phyloP scores from a whole-genome alignment of 2,113 vertebrate species.

The Sinocyclocheilus rhinocerous region DNA sequence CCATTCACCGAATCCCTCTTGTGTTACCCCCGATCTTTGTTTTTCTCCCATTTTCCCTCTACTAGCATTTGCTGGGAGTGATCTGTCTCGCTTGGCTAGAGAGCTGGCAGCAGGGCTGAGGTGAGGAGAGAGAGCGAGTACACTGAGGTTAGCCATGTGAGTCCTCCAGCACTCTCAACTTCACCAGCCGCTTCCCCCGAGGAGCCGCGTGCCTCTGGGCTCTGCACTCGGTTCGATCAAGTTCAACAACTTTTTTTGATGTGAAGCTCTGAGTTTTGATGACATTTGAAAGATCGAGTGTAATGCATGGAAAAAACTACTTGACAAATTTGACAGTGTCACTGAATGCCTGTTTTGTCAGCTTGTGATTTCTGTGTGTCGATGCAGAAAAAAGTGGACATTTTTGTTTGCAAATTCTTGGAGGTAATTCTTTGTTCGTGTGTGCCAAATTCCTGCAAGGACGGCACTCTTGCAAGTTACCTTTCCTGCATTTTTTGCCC shows the following conservation, averaged over 20 bases:
- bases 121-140: constrained; percentile 9
- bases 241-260: constrained; percentile 9
- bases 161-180: constrained; percentile 27
- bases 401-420: background rate
- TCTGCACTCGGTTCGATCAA: constrained; percentile 12
- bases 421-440: constrained; percentile 11
- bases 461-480: background rate
- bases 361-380: background rate
- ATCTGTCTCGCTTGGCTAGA: constrained; percentile 43
- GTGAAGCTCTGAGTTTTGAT: background rate
- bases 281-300: background rate
- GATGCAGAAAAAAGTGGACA: background rate
- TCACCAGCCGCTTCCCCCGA: constrained; percentile 6
- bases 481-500: background rate
- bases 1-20: constrained; percentile 48
- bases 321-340: background rate
- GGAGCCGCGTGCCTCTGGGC: background rate
- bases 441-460: constrained; percentile 8
- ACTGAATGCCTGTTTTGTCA: background rate
- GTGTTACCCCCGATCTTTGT: constrained; percentile 37
- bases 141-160: constrained; percentile 34
- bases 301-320: background rate
- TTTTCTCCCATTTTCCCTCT: constrained; percentile 41
- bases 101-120: constrained; percentile 41
- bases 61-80: constrained; percentile 47